These are phyloP conservation scores for Saccostrea echinata DNA, from an alignment of 1,140 invertebrate genomes.

Conservation along the genomic window DNA sequence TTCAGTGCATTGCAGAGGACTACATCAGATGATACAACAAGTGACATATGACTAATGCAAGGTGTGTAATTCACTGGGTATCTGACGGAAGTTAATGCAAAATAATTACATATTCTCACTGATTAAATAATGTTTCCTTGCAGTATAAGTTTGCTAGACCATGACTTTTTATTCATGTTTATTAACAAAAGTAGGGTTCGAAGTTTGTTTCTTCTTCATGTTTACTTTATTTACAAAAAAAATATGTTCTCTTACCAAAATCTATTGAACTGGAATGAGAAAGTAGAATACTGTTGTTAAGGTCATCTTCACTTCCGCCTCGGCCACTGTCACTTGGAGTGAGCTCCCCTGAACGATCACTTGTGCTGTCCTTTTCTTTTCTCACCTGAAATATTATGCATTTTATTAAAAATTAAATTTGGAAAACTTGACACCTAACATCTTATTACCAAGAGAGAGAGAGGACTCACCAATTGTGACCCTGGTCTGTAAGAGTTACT, in stretches of 20 bases:
- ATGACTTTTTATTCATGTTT: too few species aligned
- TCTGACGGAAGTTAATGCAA: slow-evolving; percentile 11
- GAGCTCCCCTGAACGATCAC: slow-evolving; percentile 71
- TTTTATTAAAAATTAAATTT: background rate
- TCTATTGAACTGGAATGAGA: background rate
- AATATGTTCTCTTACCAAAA: background rate
- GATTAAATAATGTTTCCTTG: slow-evolving; percentile 9
- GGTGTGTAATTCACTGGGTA: slow-evolving; percentile 1
- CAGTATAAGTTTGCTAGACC: background rate
- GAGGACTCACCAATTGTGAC: slow-evolving; percentile 28
- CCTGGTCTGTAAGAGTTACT: slow-evolving; percentile 84
- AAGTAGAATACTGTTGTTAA: slow-evolving; percentile 58
- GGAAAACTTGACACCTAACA: background rate
- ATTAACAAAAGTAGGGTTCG: background rate
- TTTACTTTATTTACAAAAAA: background rate
- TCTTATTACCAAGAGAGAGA: background rate
- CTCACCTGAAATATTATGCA: slow-evolving; percentile 1
- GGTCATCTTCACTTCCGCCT: slow-evolving; percentile 72
- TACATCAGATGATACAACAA: background rate
- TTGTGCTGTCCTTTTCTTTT: slow-evolving; percentile 67
- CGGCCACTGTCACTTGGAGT: slow-evolving; percentile 71
- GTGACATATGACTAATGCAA: slow-evolving; percentile 1
- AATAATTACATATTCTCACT: background rate
- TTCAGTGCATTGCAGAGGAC: background rate
- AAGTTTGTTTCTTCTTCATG: background rate